These are phyloP conservation scores for Apogon talboti DNA, from an alignment of 2,797 vertebrate species.

Conservation along the genomic window DNA sequence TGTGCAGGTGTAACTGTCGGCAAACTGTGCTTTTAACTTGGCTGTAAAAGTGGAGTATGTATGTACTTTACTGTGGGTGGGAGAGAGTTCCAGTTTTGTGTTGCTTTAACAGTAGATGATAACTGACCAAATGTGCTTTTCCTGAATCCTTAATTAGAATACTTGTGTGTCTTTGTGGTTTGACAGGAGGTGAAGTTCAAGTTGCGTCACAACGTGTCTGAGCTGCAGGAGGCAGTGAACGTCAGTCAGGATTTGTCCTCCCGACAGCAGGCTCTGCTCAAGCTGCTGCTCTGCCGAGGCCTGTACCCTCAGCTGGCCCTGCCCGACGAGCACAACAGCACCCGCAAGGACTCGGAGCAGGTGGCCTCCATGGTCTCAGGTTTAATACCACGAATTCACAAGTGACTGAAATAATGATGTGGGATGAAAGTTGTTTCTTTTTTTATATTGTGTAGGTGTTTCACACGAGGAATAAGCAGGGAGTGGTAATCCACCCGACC, in stretches of 20 bases:
- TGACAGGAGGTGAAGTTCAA: slow-evolving; percentile 94
- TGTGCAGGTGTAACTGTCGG: no score
- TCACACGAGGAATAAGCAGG: slow-evolving; percentile 92
- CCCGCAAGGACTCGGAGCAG: slow-evolving; percentile 93
- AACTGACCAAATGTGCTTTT: no score
- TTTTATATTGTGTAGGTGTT: slow-evolving; percentile 84
- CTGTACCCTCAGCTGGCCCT: slow-evolving; percentile 93
- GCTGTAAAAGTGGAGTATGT: no score
- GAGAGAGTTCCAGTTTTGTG: no score
- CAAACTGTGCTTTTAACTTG: no score
- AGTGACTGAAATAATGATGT: background rate
- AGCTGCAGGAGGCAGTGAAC: slow-evolving; percentile 84
- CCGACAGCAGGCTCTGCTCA: slow-evolving; percentile 85
- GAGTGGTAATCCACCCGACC: slow-evolving; percentile 91
- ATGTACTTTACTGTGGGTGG: no score
- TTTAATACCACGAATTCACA: accelerated
- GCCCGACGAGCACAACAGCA: slow-evolving; percentile 89
- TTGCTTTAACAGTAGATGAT: no score
- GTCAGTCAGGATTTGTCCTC: slow-evolving; percentile 81
- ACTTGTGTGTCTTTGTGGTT: background rate
- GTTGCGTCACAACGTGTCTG: slow-evolving; percentile 87
- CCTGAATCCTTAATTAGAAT: no score
- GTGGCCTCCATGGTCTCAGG: slow-evolving; percentile 51
- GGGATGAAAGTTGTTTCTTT: background rate
- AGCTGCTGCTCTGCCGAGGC: slow-evolving; percentile 89